Conservation (phyloP, 2,888 invertebrate species). For the Neoaliturus tenellus region DNA sequence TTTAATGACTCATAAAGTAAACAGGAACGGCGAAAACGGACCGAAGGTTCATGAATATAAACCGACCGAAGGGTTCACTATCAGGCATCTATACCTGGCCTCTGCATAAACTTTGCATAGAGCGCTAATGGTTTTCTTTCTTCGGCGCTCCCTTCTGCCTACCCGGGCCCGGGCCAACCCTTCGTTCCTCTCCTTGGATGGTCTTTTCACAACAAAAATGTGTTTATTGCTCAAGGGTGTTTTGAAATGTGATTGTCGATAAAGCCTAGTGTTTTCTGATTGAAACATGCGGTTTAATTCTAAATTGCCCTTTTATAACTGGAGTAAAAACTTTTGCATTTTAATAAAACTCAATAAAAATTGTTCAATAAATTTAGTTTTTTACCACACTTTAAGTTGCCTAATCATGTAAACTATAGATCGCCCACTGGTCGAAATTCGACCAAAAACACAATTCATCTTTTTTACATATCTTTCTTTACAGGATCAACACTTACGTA, state of each 20-base stretch:
- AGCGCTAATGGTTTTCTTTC: constrained; percentile 26
- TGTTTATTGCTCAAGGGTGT: neutral
- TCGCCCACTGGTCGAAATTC: too few relatives aligned
- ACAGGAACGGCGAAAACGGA: neutral
- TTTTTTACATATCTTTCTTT: too few relatives aligned
- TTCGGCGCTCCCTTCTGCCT: neutral
- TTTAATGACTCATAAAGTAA: constrained; percentile 15
- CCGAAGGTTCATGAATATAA: constrained; percentile 31
- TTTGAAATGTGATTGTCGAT: neutral
- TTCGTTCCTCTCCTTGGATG: neutral
- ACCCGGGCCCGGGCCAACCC: neutral
- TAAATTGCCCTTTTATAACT: too few relatives aligned
- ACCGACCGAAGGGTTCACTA: neutral
- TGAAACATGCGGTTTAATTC: too few relatives aligned
- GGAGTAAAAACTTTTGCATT: too few relatives aligned
- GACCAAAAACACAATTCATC: too few relatives aligned
- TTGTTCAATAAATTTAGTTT: too few relatives aligned
- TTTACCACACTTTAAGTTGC: too few relatives aligned
- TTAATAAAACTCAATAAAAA: too few relatives aligned
- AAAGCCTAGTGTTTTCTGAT: neutral
- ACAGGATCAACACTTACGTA: too few relatives aligned
- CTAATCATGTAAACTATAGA: too few relatives aligned
- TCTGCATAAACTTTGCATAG: constrained; percentile 34
- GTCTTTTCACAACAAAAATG: constrained; percentile 9
- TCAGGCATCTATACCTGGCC: neutral